Conservation (phyloP, 2,113 vertebrate genomes). For the Apteryx owenii region DNA sequence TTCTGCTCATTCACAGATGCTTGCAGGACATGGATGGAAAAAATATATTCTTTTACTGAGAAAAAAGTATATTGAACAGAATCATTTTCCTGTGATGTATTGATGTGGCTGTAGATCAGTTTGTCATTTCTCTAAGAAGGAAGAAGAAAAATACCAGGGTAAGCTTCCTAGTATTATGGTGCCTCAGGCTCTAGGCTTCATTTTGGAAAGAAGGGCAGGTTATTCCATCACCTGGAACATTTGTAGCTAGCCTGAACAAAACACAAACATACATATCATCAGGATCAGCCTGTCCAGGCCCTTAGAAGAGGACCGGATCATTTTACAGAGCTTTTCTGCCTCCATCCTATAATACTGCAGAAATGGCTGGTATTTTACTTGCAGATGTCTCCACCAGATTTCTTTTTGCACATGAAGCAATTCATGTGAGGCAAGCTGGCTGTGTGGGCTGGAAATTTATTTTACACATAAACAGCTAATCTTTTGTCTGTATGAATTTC, state of each 20-base stretch:
- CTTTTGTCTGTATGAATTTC: neutral
- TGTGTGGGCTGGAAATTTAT: neutral
- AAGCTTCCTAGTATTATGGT: neutral
- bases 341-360: neutral
- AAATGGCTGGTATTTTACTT: neutral
- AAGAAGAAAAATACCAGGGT: neutral
- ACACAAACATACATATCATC: neutral
- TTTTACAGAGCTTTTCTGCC: neutral
- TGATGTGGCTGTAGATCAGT: neutral
- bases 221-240: neutral
- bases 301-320: accelerated
- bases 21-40: neutral
- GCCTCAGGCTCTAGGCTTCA: neutral
- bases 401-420: neutral
- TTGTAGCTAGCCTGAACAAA: too few relatives aligned
- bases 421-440: neutral
- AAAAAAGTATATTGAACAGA: neutral
- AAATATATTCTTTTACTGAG: neutral
- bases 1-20: neutral
- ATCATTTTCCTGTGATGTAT: neutral
- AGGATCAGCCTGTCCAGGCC: neutral
- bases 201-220: neutral
- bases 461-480: neutral
- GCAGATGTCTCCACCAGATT: neutral
- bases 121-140: neutral